Evolutionary conservation across 2,888 invertebrate species (phyloP), one percentile per base, ranked within the genome.

Genomic region (Idaea dimidiata): DNA sequence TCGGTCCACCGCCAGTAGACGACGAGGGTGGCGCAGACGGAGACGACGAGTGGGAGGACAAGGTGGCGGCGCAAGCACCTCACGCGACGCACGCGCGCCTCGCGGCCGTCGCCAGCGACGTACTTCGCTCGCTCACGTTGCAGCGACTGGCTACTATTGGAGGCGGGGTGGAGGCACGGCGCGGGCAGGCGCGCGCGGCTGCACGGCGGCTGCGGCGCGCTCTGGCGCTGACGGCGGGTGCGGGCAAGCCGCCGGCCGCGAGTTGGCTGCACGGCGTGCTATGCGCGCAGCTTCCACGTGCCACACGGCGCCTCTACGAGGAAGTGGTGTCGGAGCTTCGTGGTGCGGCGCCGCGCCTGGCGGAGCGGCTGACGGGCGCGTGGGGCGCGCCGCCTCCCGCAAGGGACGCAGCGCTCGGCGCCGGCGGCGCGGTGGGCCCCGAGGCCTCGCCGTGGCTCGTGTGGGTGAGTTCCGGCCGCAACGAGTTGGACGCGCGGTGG

Each of bases 221-320:
- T 65, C 74, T 70, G 67, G 76, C 73, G 64, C 63, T 62, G 32
- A 68, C 63, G 63, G 62, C 66, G 59, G 70, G 63, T 69, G 33
- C 69, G 69, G 43, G 67, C 65, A 57, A 60, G 65, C 33, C 32
- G 71, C 69, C 54, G 73, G 76, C 74, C 68, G 69, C 68, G 72
- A 75, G 68, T 24, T 82, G 84, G 83, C 75, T 83, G 71, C 81
- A 76, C 73, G 80, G 75, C 53, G 68, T 79, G 68, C 76, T 85
- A 72, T 59, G 62, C 59, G 79, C 77, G 59, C 70, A 74, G 62
- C 63, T 72, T 76, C 76, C 80, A 71, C 75, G 73, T 64, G 57
- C 65, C 62, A 64, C 65, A 73, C 80, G 81, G 16, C 75, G 74
- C 57, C 71, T 76, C 61, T 81, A 79, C 76, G 78, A 70, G 62